Evolutionary conservation across 2,888 invertebrate genomes (phyloP), one percentile per base, ranked within the genome.

Genomic region (Philopedon plagiatum): DNA sequence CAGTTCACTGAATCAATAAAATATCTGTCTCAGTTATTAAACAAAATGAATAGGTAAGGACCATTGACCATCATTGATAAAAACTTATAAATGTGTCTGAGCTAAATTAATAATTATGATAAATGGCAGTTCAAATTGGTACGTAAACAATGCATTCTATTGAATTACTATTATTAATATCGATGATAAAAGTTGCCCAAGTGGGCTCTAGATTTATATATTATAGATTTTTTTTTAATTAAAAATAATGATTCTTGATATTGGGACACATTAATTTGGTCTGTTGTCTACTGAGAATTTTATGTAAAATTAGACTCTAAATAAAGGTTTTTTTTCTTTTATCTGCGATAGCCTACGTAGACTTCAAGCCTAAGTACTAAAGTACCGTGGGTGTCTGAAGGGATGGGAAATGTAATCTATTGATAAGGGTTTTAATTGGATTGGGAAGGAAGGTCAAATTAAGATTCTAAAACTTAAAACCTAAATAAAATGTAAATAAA

Each of bases 121-220:
- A 39, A 58, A 58, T 58, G 58, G 39, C 39, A n/a, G 23, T 58
- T 58, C 23, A 13, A 26, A 49, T 19, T 34, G 5, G 8, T 18
- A 54, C 34, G 34, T 32, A 34, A 13, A 49, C 49, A 49, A 49
- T 49, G 13, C 49, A 13, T 2, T 5, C 34, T 13, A 56, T 56
- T 56, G 56, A 56, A 56, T 56, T 56, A 37, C 32, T n/a, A 34
- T 56, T 56, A 56, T 56, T 56, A 56, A 56, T 34, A 56, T 56
- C 56, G 56, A 56, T 56, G 56, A 56, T 49, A 26, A 26, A 18
- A 23, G n/a, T 26, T 49, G 23, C 26, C 23, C 49, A 49, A 49
- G n/a, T 49, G 23, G 7, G 18, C 5, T 49, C 26, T 3, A 5
- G 26, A 49, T 49, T 26, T 26, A 49, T 23, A 26, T 49, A 26